A percentile compares a stretch with the other conserved stretches of the same genome.
These are phyloP conservation scores for Thinocorus orbignyianus DNA, from an alignment of 2,113 vertebrate species.

Conservation along the genomic window DNA sequence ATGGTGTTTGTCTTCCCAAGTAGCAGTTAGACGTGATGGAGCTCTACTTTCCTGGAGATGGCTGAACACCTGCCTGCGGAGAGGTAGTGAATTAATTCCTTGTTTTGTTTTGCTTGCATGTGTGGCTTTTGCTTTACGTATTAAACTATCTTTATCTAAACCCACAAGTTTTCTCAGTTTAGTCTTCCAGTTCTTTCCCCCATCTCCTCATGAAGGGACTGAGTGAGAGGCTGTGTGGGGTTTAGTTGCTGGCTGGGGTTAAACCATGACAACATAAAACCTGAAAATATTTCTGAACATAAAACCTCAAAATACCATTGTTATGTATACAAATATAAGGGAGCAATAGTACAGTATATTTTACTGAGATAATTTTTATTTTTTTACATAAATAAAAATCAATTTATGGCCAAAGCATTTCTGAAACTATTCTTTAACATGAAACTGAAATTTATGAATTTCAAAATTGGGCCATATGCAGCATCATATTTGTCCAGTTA, in stretches of 20 bases:
- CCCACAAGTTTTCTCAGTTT: background rate
- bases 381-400: background rate
- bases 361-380: background rate
- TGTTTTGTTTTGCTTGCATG: background rate
- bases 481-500: background rate
- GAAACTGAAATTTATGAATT: background rate
- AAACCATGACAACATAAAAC: background rate
- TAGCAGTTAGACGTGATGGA: background rate
- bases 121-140: background rate
- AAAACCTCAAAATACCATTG: no score
- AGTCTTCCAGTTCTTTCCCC: background rate
- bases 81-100: background rate
- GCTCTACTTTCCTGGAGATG: background rate
- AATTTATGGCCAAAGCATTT: background rate
- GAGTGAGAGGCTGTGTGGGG: background rate
- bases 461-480: background rate
- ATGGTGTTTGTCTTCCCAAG: background rate
- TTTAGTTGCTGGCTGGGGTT: background rate
- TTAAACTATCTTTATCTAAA: background rate
- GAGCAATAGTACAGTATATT: background rate
- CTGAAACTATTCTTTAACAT: background rate
- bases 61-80: background rate
- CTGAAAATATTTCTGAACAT: no score
- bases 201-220: background rate
- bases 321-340: background rate